Percentiles rank a stretch among this genome's conserved stretches.
These are phyloP conservation scores for Chymomyza costata DNA, from an alignment of 1,140 invertebrate species.

Conservation along the genomic window DNA sequence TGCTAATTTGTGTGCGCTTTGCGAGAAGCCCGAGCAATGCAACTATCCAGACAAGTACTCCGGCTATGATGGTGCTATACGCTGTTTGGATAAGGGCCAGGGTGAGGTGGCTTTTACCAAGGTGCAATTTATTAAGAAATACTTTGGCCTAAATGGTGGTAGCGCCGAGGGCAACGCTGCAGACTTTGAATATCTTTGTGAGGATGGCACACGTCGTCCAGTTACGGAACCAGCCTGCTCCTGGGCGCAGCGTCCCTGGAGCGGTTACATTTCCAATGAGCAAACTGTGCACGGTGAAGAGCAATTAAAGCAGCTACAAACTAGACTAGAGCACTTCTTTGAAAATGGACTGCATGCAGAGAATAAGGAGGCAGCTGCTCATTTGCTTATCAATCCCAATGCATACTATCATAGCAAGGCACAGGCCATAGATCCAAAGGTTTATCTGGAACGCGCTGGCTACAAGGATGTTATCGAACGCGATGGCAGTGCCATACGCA, in stretches of 20 bases:
- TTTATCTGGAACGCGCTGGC: slow-evolving; percentile 83
- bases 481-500: slow-evolving; percentile 64
- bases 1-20: slow-evolving; percentile 83
- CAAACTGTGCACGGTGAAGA: slow-evolving; percentile 77
- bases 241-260: slow-evolving; percentile 89
- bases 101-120: slow-evolving; percentile 91
- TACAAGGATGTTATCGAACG: slow-evolving; percentile 88
- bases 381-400: slow-evolving; percentile 78
- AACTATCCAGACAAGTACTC: slow-evolving; percentile 89
- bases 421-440: slow-evolving; percentile 78
- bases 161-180: slow-evolving; percentile 76
- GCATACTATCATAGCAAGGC: slow-evolving; percentile 80
- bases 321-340: slow-evolving; percentile 66
- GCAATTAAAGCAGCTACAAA: slow-evolving; percentile 59
- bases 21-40: slow-evolving; percentile 83
- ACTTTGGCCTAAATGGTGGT: slow-evolving; percentile 79
- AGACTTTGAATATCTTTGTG: slow-evolving; percentile 86
- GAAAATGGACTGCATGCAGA: slow-evolving; percentile 58
- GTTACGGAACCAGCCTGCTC: slow-evolving; percentile 82
- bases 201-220: slow-evolving; percentile 84
- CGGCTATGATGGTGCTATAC: slow-evolving; percentile 88
- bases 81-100: slow-evolving; percentile 85
- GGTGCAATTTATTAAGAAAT: slow-evolving; percentile 85
- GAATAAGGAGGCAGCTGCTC: slow-evolving; percentile 62
- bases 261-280: slow-evolving; percentile 82